These are phyloP conservation scores for Microcebus jonahi DNA, from an alignment of 2,113 vertebrate species.

Conservation along the genomic window DNA sequence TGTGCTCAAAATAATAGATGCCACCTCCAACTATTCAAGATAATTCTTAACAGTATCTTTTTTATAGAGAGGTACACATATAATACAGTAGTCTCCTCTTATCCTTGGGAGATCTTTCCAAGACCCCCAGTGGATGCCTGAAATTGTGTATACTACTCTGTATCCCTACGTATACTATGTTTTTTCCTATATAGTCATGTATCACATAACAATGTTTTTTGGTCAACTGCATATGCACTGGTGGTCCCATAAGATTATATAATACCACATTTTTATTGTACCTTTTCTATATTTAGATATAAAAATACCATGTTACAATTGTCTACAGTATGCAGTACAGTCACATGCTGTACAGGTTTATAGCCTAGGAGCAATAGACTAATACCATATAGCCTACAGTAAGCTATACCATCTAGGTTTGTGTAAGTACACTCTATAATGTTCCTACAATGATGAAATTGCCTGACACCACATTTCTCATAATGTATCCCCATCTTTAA, in stretches of 20 bases:
- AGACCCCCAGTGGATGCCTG: background rate
- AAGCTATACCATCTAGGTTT: background rate
- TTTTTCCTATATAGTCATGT: background rate
- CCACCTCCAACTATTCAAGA: background rate
- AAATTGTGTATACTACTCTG: background rate
- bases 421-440: background rate
- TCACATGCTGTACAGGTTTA: background rate
- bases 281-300: background rate
- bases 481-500: background rate
- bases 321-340: background rate
- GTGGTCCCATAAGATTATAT: background rate
- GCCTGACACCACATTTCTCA: background rate
- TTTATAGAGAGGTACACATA: constrained; percentile 17
- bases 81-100: background rate
- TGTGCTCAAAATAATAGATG: constrained; percentile 7
- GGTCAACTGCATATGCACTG: background rate
- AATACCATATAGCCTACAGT: background rate
- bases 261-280: background rate
- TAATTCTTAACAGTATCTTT: constrained; percentile 29
- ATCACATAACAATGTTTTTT: background rate
- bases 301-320: background rate
- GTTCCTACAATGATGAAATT: background rate
- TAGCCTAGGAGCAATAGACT: background rate
- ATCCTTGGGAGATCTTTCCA: background rate
- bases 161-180: background rate